These are phyloP conservation scores for Dryoscopus gambensis DNA, from an alignment of 2,113 vertebrate species.

Conservation along the genomic window DNA sequence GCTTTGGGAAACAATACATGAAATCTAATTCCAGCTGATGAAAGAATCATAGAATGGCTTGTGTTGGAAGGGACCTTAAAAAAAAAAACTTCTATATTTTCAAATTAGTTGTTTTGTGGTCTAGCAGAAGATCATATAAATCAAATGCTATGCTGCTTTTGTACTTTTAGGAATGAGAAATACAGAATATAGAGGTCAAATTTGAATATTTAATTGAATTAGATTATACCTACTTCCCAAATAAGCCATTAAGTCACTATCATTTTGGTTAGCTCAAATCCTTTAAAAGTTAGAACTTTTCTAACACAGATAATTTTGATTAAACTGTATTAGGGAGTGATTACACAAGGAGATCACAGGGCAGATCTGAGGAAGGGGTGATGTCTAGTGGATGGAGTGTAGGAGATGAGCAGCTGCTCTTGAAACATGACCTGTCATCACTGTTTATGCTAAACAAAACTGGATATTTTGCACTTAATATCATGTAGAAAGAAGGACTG, in stretches of 20 bases:
- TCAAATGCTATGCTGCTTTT: not conserved
- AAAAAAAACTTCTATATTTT: not conserved
- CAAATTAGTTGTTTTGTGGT: not conserved
- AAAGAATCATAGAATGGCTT: not conserved
- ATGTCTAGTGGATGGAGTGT: not conserved
- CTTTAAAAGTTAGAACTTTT: not conserved
- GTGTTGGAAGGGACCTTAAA: not conserved
- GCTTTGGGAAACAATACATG: not conserved
- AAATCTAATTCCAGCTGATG: not conserved
- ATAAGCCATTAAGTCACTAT: not conserved
- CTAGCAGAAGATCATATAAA: not conserved
- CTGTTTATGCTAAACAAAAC: not conserved
- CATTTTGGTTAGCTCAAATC: not conserved
- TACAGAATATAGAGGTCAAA: not conserved
- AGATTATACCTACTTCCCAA: not conserved
- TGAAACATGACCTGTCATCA: not conserved
- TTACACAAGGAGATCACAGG: not conserved
- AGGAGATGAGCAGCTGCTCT: not conserved
- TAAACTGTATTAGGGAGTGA: not conserved
- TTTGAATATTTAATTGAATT: not conserved
- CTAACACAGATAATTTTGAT: not conserved
- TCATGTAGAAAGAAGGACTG: not conserved
- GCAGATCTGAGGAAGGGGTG: not conserved
- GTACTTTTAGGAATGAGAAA: not conserved
- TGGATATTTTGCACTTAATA: not conserved